Evolutionary conservation across 2,113 vertebrate species (phyloP).

Genomic region (Beaufortia kweichowensis): DNA sequence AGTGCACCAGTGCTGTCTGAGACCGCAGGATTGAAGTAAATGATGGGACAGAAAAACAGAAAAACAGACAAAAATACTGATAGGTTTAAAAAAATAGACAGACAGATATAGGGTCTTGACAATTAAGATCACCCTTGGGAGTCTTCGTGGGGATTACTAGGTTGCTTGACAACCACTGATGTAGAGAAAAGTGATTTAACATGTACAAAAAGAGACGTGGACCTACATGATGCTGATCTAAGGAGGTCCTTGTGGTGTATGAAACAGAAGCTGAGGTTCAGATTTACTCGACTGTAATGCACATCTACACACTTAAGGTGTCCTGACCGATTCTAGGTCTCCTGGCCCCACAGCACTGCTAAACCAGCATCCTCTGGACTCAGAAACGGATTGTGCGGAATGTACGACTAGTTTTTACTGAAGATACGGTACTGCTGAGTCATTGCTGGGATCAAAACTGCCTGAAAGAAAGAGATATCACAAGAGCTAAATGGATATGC

Average conservation of each 20-base stretch:
- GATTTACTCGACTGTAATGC: background rate
- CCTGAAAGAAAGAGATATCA: background rate
- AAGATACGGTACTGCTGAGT: background rate
- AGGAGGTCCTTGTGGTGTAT: background rate
- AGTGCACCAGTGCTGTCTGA: conserved; percentile 30
- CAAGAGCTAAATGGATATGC: background rate
- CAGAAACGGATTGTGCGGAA: background rate
- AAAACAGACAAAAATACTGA: background rate
- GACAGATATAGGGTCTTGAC: too few species aligned
- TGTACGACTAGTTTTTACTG: background rate
- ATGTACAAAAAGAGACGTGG: background rate
- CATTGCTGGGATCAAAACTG: background rate
- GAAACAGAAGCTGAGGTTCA: conserved; percentile 22
- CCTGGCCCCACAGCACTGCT: background rate
- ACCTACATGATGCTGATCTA: background rate
- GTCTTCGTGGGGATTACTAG: too few species aligned
- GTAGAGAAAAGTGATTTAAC: background rate
- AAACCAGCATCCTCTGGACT: background rate
- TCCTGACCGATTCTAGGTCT: background rate
- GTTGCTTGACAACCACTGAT: too few species aligned
- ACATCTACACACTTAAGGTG: background rate
- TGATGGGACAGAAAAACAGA: conserved; percentile 13
- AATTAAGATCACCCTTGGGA: too few species aligned
- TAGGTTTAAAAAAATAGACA: background rate
- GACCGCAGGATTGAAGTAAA: conserved; percentile 30